These are phyloP conservation scores for Ormyrus rosae DNA, from an alignment of 2,888 invertebrate genomes.

Conservation along the genomic window DNA sequence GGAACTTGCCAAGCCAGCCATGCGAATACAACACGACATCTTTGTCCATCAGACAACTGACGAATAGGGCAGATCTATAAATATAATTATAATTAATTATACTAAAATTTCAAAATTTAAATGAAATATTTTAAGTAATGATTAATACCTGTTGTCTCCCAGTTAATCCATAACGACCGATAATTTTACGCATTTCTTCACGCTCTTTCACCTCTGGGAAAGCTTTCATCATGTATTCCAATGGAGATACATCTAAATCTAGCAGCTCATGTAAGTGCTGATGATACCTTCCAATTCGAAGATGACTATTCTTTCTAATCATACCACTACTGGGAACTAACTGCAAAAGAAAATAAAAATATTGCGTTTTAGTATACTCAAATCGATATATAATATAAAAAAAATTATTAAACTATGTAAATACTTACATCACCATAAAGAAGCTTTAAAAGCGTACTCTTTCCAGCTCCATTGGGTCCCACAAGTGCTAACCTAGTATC, in stretches of 20 bases:
- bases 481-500: slow-evolving; percentile 97
- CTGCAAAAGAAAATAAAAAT: slow-evolving; percentile 74
- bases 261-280: slow-evolving; percentile 98
- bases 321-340: slow-evolving; percentile 95
- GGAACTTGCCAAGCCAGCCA: slow-evolving; percentile 99
- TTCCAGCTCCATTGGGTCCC: slow-evolving; percentile 99
- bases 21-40: slow-evolving; percentile 98
- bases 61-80: slow-evolving; percentile 89
- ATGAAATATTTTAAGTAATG: slow-evolving; percentile 2
- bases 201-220: slow-evolving; percentile 98
- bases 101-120: not conserved
- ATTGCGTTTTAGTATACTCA: slow-evolving; percentile 8
- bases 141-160: slow-evolving; percentile 91
- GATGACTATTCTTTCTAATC: slow-evolving; percentile 98
- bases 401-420: not conserved
- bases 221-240: slow-evolving; percentile 98
- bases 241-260: slow-evolving; percentile 94
- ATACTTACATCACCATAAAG: slow-evolving; percentile 91
- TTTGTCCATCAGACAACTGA: slow-evolving; percentile 97
- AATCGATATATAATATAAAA: too few species aligned
- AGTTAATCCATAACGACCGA: slow-evolving; percentile 97
- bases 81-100: slow-evolving; percentile 1
- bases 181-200: slow-evolving; percentile 99
- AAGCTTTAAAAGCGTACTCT: slow-evolving; percentile 97
- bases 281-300: slow-evolving; percentile 98